Base-by-base conservation (phyloP, 2,888 invertebrate species). In the Drosophila melanosoma region DNA sequence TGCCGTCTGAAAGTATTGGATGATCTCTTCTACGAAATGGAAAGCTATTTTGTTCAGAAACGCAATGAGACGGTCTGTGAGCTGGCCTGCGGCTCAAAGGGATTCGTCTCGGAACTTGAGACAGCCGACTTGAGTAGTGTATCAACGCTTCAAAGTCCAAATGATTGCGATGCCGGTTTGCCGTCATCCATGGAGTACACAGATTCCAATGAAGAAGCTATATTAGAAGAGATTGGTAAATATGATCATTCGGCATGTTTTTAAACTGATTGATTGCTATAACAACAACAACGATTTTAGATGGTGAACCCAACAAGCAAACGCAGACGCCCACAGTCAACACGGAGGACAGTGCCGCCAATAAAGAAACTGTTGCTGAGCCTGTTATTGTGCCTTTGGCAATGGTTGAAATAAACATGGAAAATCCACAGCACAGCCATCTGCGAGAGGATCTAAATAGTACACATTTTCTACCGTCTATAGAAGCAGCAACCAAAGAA, bases 381-480 rank as follows among this genome's bases (percentile, higher is more conserved):
- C 1, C 53, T 8, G 1, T 12, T 20, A n/a, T 40, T 8, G 23
- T 49, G 4, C 70, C 90, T 0, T 15, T 79, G 12, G 45, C 85
- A 7, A 87, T 87, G 86, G 86, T 87, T 8, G 86, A 83, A 45
- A 87, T 87, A 6, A 87, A 89, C 42, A 89, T 87, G 82, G 54
- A 69, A 17, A 73, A 79, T 20, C 0, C 62, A 0, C 67, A 82
- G 15, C 17, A 77, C n/a, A 73, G 52, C 12, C 68, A 83, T 38
- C 48, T 86, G 42, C 73, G 69, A 7, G 81, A 90, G 2, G 74
- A 90, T 12, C 32, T 56, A 0, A 52, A n/a, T n/a, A 51, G 12
- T 7, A 32, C 74, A 0, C 49, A 12, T 26, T 75, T 76, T n/a
- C 42, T 79, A 5, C 15, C 6, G 1, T 1, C 17, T 7, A 23